Conservation (phyloP, 2,888 invertebrate genomes). For the Dysmachus trigonus region DNA sequence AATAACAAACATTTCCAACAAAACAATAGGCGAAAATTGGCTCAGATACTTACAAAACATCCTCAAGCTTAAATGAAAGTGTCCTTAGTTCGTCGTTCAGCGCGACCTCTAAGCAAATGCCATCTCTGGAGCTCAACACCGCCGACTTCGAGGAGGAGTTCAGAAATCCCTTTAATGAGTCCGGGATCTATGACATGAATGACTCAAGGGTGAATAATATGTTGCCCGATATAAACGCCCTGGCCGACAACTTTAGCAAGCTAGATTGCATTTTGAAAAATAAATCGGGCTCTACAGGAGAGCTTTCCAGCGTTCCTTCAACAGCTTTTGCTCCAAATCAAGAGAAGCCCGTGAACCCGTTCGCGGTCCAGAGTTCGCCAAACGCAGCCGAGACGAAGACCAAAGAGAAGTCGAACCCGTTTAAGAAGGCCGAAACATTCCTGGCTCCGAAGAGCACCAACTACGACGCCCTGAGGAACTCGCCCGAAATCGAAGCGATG, state of each 20-base stretch:
- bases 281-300: not conserved
- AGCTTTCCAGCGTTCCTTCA: not conserved
- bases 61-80: constrained; percentile 25
- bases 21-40: constrained; percentile 38
- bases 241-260: constrained; percentile 46
- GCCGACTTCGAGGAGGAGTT: constrained; percentile 8
- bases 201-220: constrained; percentile 13
- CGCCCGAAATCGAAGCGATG: constrained; percentile 46
- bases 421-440: constrained; percentile 41
- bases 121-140: constrained; percentile 41
- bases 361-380: not conserved
- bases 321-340: not conserved
- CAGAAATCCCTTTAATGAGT: constrained; percentile 46
- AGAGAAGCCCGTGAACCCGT: constrained; percentile 20
- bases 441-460: constrained; percentile 37
- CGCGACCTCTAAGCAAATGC: not conserved
- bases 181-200: constrained; percentile 40
- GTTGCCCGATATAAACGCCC: constrained; percentile 40
- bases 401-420: constrained; percentile 42
- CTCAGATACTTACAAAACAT: constrained; percentile 38
- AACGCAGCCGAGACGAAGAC: not conserved
- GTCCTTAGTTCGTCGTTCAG: not conserved
- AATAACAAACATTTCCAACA: constrained; percentile 27
- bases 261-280: constrained; percentile 42
- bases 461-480: constrained; percentile 47